Conservation (phyloP, 2,888 invertebrate genomes). For the Escarpia spicata region DNA sequence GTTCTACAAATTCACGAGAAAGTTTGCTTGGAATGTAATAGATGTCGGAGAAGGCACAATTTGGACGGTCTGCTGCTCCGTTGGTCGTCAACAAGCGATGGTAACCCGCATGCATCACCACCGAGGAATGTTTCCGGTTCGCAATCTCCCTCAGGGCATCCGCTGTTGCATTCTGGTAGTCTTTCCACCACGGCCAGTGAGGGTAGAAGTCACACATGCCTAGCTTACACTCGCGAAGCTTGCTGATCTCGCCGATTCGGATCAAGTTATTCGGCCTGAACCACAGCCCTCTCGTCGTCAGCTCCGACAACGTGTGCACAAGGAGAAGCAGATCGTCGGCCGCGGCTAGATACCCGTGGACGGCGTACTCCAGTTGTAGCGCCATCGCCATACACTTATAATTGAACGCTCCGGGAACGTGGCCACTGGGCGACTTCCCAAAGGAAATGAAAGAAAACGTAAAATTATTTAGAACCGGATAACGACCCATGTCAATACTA, state of each 20-base stretch:
- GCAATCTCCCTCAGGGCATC: conserved; percentile 28
- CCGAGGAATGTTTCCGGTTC: not conserved
- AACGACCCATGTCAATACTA: conserved; percentile 19
- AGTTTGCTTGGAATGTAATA: conserved; percentile 41
- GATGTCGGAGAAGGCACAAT: conserved; percentile 42
- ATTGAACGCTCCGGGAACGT: conserved; percentile 39
- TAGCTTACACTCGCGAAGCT: conserved; percentile 39
- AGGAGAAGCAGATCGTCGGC: conserved; percentile 41
- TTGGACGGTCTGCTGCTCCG: conserved; percentile 32
- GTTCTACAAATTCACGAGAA: conserved; percentile 32
- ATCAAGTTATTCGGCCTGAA: conserved; percentile 34
- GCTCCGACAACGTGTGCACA: conserved; percentile 22
- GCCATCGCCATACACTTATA: conserved; percentile 40
- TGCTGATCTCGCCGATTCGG: conserved; percentile 37
- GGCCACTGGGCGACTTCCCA: conserved; percentile 30
- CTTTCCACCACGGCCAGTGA: conserved; percentile 41
- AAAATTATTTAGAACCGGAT: conserved; percentile 28
- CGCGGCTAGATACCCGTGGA: conserved; percentile 38
- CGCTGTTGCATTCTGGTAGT: conserved; percentile 34
- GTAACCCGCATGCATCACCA: conserved; percentile 33
- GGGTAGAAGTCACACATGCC: conserved; percentile 42
- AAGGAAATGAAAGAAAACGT: conserved; percentile 38
- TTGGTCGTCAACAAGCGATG: conserved; percentile 32
- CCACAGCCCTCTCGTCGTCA: conserved; percentile 32
- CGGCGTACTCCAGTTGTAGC: conserved; percentile 32